phyloP scores from a whole-genome alignment of 2,888 invertebrate species.

The Pantelozetes paolii region DNA sequence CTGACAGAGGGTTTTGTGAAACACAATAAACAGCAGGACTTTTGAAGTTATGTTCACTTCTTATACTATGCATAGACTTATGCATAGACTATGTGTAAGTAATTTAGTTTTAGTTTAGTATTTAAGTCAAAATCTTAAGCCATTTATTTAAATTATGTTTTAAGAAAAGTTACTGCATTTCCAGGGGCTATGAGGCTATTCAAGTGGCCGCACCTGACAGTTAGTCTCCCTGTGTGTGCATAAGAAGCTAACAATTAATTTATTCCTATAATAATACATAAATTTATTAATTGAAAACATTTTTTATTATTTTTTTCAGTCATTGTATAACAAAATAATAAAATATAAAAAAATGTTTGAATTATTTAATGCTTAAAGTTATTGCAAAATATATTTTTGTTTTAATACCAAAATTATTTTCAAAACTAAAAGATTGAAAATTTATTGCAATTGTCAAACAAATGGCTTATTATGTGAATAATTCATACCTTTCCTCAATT shows the following conservation, averaged over 20 bases:
- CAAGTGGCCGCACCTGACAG: slow-evolving; percentile 7
- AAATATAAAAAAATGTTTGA: no score
- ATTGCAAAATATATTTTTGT: no score
- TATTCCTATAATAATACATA: neutral
- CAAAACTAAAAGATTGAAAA: no score
- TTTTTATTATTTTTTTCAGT: neutral
- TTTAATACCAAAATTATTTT: no score
- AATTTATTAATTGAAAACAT: neutral
- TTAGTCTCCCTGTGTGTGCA: neutral
- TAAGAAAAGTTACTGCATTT: neutral
- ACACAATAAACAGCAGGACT: slow-evolving; percentile 16
- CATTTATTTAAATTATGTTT: slow-evolving; percentile 11
- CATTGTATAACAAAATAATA: neutral
- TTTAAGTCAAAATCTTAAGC: neutral
- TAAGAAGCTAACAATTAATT: neutral
- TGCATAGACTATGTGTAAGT: no score
- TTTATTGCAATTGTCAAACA: no score
- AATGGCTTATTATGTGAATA: no score
- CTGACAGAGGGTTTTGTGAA: neutral
- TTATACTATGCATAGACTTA: no score
- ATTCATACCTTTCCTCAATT: no score
- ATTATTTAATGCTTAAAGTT: no score
- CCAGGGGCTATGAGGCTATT: neutral
- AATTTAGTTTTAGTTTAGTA: neutral
- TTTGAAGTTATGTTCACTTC: neutral